phyloP scores from a whole-genome alignment of 1,140 invertebrate species.

The Meteorus sp. region DNA sequence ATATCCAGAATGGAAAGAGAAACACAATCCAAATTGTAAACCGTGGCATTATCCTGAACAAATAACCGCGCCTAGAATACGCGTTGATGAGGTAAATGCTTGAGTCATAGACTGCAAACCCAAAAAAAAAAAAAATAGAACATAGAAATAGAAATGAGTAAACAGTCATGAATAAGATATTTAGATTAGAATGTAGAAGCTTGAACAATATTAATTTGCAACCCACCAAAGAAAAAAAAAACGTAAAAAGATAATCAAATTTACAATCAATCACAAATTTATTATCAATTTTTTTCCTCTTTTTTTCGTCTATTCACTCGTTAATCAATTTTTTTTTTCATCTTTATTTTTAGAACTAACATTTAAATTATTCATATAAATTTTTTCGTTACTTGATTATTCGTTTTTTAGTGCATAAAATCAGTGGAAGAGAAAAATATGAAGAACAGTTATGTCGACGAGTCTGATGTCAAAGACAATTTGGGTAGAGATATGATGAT shows the following conservation, averaged over 20 bases:
- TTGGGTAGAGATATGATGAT: conserved; percentile 42
- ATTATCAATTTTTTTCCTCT: neutral
- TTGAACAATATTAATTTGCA: no score
- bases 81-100: conserved; percentile 67
- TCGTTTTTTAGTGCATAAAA: conserved; percentile 51
- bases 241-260: no score
- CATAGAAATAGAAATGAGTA: no score
- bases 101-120: neutral
- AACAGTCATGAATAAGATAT: no score
- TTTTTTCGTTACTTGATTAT: neutral
- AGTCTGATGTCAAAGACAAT: conserved; percentile 51
- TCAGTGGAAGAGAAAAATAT: conserved; percentile 55
- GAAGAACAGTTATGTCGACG: conserved; percentile 54
- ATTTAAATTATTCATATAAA: neutral
- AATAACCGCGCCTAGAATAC: conserved; percentile 70
- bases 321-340: conserved; percentile 16
- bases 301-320: neutral
- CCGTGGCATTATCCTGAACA: conserved; percentile 89
- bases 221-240: no score
- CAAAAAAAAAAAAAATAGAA: conserved; percentile 2
- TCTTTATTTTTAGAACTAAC: conserved; percentile 14
- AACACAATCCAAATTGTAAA: conserved; percentile 75
- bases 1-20: conserved; percentile 79
- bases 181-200: no score
- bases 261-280: no score